Evolutionary conservation across 2,797 vertebrate genomes (phyloP), one percentile per base, ranked within the genome.

Genomic region (Diplodus sargus): DNA sequence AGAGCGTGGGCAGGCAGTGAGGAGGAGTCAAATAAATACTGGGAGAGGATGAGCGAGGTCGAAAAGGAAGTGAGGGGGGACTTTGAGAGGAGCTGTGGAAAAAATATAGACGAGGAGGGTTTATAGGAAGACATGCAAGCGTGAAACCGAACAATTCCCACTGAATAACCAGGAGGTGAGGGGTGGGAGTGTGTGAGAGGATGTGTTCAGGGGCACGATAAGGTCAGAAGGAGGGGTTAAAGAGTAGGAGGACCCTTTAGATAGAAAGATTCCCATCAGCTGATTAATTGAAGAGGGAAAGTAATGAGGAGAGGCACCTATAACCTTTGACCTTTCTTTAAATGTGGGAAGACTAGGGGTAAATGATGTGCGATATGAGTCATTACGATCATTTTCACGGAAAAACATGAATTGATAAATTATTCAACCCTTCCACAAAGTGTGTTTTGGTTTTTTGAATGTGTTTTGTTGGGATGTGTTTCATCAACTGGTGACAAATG

Each of bases 231-330:
- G 30, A 73, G n/a, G 43, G 65, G 43, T 48, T 49, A 20, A 65
- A 66, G 39, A 3, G 23, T 30, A 48, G 76, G 65, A 74, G 30
- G 57, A 30, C 39, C 25, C 25, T 47, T 52, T 76, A 78, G 47
- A 65, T 42, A 16, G 74, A 79, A 39, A 3, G 39, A 39, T 81
- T 77, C 49, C 23, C 43, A 49, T 62, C 56, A 52, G 47, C 69
- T 34, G 76, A 80, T 79, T 77, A 77, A 63, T 58, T 23, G 43
- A 78, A 56, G 51, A 71, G 39, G 20, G 17, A 72, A 65, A 52
- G 48, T 56, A 60, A 72, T 75, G 16, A 47, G 39, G 48, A 60
- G 22, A 64, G 49, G 1, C 15, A 65, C 34, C n/a, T 57, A 22
- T 28, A 47, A 9, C 43, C n/a, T 69, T 15, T 83, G 23, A 81